Percentiles rank a stretch among this genome's conserved stretches.
phyloP scores from a whole-genome alignment of 2,797 vertebrate species.

The Thripadectes ignobilis region DNA sequence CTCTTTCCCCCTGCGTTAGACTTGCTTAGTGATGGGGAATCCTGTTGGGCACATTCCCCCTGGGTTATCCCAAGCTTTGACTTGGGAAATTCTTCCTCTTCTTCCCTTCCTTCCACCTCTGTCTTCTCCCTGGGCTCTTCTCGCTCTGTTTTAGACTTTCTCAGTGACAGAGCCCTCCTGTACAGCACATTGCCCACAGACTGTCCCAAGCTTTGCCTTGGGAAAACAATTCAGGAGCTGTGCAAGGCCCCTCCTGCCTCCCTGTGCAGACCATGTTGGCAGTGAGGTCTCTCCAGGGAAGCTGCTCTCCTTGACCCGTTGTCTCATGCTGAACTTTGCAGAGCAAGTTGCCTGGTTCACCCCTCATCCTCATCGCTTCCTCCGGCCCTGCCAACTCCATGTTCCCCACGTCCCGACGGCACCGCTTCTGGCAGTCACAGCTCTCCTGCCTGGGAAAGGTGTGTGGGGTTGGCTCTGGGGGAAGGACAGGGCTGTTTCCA shows the following conservation, averaged over 20 bases:
- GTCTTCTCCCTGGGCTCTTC: background rate
- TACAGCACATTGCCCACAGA: fast-evolving
- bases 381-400: conserved; percentile 88
- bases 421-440: conserved; percentile 98
- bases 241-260: background rate
- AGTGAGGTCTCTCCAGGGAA: background rate
- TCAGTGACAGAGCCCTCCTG: background rate
- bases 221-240: fast-evolving
- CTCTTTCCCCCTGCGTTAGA: background rate
- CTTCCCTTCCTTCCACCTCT: background rate
- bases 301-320: background rate
- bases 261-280: background rate
- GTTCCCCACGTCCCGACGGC: conserved; percentile 89
- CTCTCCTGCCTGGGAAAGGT: conserved; percentile 97
- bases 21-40: background rate
- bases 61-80: background rate
- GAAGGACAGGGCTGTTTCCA: background rate
- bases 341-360: conserved; percentile 96
- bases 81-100: background rate
- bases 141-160: background rate
- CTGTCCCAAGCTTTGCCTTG: background rate
- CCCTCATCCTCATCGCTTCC: conserved; percentile 92
- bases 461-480: background rate
- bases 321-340: conserved; percentile 58
- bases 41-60: background rate